Percentiles rank a stretch among this genome's conserved stretches.
These are phyloP conservation scores for Mustela lutreola DNA, from an alignment of 2,113 vertebrate species.

Conservation along the genomic window DNA sequence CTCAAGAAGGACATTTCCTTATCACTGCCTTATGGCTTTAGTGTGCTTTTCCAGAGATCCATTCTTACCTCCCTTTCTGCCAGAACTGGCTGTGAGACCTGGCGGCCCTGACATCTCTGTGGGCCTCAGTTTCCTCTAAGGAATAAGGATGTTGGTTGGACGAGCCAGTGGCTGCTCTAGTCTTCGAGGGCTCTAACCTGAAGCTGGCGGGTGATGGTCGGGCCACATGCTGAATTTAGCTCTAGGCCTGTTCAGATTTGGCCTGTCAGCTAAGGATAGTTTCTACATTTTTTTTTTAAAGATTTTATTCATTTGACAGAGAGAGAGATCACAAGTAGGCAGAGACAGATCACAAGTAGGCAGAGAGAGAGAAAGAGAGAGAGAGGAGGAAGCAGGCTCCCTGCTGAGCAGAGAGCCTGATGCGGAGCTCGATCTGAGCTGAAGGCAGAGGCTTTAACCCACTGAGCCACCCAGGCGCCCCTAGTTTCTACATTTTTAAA, in stretches of 20 bases:
- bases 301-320: no score
- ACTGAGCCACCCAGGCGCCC: no score
- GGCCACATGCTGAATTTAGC: neutral
- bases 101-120: neutral
- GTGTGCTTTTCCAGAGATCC: neutral
- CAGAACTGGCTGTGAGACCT: neutral
- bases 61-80: neutral
- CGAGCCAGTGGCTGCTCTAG: neutral
- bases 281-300: no score
- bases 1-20: neutral
- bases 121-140: constrained; percentile 29
- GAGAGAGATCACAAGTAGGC: no score
- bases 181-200: neutral
- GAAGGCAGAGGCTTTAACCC: no score
- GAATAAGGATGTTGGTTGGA: neutral
- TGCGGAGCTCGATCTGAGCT: no score
- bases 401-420: no score
- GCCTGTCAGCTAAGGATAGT: neutral
- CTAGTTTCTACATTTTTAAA: neutral
- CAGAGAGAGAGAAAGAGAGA: no score
- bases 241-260: neutral
- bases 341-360: no score
- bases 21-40: neutral
- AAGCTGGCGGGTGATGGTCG: neutral
- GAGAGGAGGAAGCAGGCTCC: no score